A percentile compares a stretch with the other conserved stretches of the same genome.
Conservation (phyloP, 2,797 vertebrate genomes). For the Coregonus suidteri region DNA sequence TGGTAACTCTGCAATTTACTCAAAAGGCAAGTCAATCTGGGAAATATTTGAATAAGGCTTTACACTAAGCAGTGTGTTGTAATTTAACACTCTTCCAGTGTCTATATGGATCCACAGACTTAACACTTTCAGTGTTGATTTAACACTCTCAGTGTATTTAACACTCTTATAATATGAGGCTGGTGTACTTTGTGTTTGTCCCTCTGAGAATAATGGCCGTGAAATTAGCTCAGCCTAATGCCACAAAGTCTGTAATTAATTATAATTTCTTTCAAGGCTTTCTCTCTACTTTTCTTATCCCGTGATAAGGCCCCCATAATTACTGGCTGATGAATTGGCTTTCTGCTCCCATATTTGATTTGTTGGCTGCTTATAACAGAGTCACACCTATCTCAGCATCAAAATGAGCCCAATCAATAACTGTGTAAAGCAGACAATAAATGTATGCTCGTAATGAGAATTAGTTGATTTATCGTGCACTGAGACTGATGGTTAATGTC, state of each 20-base stretch:
- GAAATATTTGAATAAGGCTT: too few species aligned
- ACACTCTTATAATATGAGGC: constrained; percentile 2
- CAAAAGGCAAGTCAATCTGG: too few species aligned
- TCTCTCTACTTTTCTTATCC: neutral
- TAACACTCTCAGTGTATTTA: neutral
- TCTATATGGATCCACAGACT: too few species aligned
- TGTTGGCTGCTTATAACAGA: neutral
- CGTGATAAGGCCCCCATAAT: constrained; percentile 31
- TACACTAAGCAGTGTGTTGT: too few species aligned
- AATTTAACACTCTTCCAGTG: too few species aligned
- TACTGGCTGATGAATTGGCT: constrained; percentile 23
- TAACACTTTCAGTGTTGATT: too few species aligned
- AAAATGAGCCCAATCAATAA: constrained; percentile 10
- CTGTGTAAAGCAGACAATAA: constrained; percentile 11
- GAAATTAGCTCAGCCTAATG: constrained; percentile 30
- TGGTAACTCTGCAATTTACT: too few species aligned
- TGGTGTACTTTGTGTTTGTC: neutral
- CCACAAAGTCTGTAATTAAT: constrained; percentile 40
- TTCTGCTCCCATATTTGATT: constrained; percentile 1
- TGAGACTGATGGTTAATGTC: neutral
- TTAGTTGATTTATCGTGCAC: neutral
- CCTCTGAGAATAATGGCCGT: neutral
- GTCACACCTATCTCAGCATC: neutral
- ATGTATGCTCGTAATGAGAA: neutral
- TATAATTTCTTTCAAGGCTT: constrained; percentile 14